Evolutionary conservation across 2,797 vertebrate species (phyloP), one percentile per base, ranked within the genome.

Genomic region (Clarias laeviceps): DNA sequence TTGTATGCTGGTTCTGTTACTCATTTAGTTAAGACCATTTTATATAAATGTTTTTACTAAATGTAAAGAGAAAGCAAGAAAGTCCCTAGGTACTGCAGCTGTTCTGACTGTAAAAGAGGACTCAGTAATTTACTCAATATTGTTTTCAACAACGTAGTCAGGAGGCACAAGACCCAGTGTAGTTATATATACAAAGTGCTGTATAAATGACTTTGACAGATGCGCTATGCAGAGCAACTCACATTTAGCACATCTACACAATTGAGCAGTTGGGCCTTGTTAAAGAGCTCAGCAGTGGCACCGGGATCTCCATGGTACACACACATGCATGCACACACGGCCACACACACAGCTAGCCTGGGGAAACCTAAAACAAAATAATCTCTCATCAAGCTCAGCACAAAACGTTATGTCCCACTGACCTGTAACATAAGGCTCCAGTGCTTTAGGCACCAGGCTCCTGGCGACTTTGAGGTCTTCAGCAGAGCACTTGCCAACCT

Each of bases 361-460:
- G 14, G 24, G 5, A 27, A 65, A 65, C 24, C 22, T 24, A 15
- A 64, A 62, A n/a, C 34, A 64, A 45, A 79, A 27, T 9, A 62
- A n/a, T 40, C 8, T 22, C 57, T 20, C 2, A 1, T 40, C 1
- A 79, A 20, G n/a, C 27, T 66, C 57, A 24, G 40, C 18, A 24
- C 14, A 54, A 5, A 32, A 56, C 4, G 3, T 50, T 22, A 32
- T 15, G n/a, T 27, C 17, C n/a, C 18, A 54, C 95, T 92, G 82
- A 98, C 98, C 98, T 95, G 97, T 98, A 92, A 99, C 98, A 40
- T 99, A 99, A 1, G 98, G 98, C 94, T 99, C 98, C 94, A 99
- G 94, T 86, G 97, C 98, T 94, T 99, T 98, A 62, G 98, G 98
- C 91, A 99, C 98, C 91, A 99, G 94, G 87, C 97, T 97, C 17